Evolutionary conservation across 2,888 invertebrate genomes (phyloP).

Genomic region (Lasioglossum calceatum): DNA sequence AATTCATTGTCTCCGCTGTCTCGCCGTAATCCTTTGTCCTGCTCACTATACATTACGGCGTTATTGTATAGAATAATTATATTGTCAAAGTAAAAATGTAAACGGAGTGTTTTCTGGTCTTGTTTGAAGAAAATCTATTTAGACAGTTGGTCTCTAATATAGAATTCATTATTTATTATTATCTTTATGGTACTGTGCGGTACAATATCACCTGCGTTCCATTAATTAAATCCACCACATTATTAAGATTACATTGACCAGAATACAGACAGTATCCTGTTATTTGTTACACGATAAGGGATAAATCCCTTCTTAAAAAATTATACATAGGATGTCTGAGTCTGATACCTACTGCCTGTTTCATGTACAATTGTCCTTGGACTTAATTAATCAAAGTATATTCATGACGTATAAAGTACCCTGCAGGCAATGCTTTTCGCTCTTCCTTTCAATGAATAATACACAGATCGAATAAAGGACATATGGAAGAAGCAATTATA

Average conservation of each 20-base stretch:
- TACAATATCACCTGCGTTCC: neutral
- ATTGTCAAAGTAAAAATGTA: neutral
- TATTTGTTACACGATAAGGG: neutral
- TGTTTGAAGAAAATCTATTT: neutral
- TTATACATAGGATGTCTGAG: neutral
- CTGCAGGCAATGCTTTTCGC: neutral
- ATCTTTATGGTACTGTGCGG: neutral
- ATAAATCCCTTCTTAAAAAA: neutral
- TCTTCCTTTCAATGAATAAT: neutral
- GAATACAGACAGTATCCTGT: neutral
- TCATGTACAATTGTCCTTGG: neutral
- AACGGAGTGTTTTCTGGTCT: neutral
- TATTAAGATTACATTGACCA: neutral
- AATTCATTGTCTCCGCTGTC: neutral
- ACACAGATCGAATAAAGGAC: neutral
- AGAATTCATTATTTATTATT: neutral
- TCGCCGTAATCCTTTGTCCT: neutral
- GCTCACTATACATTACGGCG: neutral
- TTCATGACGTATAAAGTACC: neutral
- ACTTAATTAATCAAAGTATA: neutral
- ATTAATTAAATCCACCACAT: neutral
- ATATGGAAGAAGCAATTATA: slow-evolving; percentile 24
- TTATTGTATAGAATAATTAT: neutral
- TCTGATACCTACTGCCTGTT: neutral
- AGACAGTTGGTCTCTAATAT: neutral